Conservation (phyloP, 2,888 invertebrate species). For the Thymelicus acteon region DNA sequence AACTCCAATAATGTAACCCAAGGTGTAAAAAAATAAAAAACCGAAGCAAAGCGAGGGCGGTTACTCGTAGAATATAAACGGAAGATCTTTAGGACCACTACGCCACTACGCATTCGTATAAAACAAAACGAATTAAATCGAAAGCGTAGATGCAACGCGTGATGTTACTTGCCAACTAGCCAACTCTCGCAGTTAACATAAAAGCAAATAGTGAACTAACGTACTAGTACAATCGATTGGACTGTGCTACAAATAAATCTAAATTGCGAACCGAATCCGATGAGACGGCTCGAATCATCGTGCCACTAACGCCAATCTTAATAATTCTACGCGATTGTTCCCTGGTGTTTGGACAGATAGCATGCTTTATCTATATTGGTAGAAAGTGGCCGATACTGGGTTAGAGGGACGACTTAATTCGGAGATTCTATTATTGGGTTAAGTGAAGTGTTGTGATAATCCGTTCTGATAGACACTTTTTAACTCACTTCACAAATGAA, state of each 20-base stretch:
- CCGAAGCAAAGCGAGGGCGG: too few species aligned
- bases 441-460: slow-evolving; percentile 33
- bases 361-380: slow-evolving; percentile 53
- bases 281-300: slow-evolving; percentile 41
- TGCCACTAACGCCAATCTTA: slow-evolving; percentile 70
- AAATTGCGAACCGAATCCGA: slow-evolving; percentile 48
- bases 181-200: slow-evolving; percentile 4
- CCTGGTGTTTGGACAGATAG: slow-evolving; percentile 54
- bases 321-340: slow-evolving; percentile 59
- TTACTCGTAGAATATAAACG: too few species aligned
- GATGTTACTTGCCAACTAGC: background rate
- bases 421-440: slow-evolving; percentile 28
- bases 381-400: slow-evolving; percentile 41
- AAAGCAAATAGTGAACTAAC: slow-evolving; percentile 21
- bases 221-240: slow-evolving; percentile 40
- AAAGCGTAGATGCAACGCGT: background rate
- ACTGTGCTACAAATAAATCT: slow-evolving; percentile 48
- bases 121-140: background rate
- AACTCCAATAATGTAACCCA: too few species aligned
- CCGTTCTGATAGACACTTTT: slow-evolving; percentile 22
- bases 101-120: background rate
- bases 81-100: too few species aligned
- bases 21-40: too few species aligned
- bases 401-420: slow-evolving; percentile 42
- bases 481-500: background rate